Base-by-base conservation (phyloP, 2,113 vertebrate species). In the Accipiter virgatus region DNA sequence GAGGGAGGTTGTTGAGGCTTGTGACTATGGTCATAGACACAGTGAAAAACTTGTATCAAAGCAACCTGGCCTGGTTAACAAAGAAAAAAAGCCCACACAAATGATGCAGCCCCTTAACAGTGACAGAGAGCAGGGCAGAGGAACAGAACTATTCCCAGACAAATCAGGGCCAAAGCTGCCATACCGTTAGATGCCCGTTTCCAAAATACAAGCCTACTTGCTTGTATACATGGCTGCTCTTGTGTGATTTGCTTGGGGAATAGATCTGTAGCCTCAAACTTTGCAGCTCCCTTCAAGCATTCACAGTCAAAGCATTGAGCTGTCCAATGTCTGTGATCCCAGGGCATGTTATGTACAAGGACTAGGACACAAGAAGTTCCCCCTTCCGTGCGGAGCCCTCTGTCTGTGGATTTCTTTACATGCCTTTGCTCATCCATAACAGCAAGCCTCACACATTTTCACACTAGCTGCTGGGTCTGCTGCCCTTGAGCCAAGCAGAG, bases 371-470 rank as follows among this genome's bases (percentile, higher is more conserved):
- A 42, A 50, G 48, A 55, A 65, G 42, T 31, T 61, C 29, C 29
- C 34, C 8, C 8, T 20, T 53, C 1, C 0, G n/a, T 12, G 22
- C 3, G 1, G 20, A 47, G 23, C 12, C 45, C 45, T 48, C 48
- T 47, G 22, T 21, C 43, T 38, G n/a, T 34, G 19, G 9, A 36
- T 45, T 45, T 38, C 38, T 52, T 36, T 53, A 53, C 32, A 17
- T 16, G 43, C 45, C 23, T 86, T 56, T 16, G 6, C 23, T 58
- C 31, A 65, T 34, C 18, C 19, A n/a, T 15, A 7, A 31, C 8
- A 40, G 53, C 62, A 66, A 50, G 9, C 10, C 31, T 31, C 62
- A 13, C 6, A 11, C 16, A 9, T 50, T 48, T 40, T 16, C 62
- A 77, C 53, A 53, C 45, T 25, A 31, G 63, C 42, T 59, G 38